Percentiles rank a stretch among this genome's conserved stretches.
Evolutionary conservation across 64 coral and sea anemone species (phyloP).

Genomic region (Cladopsammia gracilis): DNA sequence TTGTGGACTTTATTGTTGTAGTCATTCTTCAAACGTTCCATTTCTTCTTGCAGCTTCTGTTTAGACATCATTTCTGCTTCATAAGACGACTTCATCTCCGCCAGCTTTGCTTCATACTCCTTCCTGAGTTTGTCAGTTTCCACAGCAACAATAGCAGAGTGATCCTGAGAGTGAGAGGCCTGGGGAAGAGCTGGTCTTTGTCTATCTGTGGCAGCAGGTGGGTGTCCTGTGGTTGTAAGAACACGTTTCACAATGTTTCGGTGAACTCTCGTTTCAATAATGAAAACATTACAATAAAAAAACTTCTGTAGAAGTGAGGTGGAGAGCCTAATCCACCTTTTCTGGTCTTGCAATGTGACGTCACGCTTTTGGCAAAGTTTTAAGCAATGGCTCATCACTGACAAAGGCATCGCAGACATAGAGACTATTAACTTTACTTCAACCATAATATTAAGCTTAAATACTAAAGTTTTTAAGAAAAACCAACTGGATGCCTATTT

Average conservation of each 20-base stretch:
- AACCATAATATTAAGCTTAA: too few species aligned
- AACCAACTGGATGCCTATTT: too few species aligned
- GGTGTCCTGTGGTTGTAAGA: constrained; percentile 11
- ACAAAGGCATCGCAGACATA: too few species aligned
- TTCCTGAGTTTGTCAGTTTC: constrained; percentile 81
- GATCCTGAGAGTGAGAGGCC: constrained; percentile 47
- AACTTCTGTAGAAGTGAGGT: too few species aligned
- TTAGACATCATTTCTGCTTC: constrained; percentile 95
- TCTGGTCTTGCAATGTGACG: too few species aligned
- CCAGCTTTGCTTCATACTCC: constrained; percentile 86
- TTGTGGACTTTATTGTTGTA: constrained; percentile 86
- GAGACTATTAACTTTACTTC: too few species aligned
- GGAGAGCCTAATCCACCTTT: too few species aligned
- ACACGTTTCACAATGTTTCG: background rate
- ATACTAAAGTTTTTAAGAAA: too few species aligned
- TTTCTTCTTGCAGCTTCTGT: constrained; percentile 89
- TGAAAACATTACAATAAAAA: too few species aligned
- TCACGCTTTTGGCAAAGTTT: too few species aligned
- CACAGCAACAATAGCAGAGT: constrained; percentile 57
- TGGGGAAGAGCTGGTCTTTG: constrained; percentile 18
- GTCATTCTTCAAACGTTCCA: constrained; percentile 76
- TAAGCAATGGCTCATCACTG: too few species aligned
- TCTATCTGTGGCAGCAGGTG: background rate
- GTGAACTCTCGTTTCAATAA: too few species aligned
- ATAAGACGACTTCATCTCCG: constrained; percentile 89